These are phyloP conservation scores for Helostoma temminkii DNA, from an alignment of 2,797 vertebrate species.

Conservation along the genomic window DNA sequence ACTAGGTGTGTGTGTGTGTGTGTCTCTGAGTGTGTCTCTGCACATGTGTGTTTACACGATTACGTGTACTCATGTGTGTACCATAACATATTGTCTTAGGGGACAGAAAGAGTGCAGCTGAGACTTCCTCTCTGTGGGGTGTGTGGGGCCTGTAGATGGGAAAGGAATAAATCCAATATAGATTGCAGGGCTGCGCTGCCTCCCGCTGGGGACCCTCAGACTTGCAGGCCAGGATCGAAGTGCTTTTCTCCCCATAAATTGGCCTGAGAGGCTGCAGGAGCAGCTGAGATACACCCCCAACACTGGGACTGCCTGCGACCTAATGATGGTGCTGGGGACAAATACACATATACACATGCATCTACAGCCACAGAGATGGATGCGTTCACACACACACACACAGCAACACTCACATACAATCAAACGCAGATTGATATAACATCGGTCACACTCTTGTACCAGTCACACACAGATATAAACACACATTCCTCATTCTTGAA, in stretches of 20 bases:
- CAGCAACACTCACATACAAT: slow-evolving; percentile 43
- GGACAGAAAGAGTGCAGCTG: slow-evolving; percentile 71
- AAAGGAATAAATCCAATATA: slow-evolving; percentile 89
- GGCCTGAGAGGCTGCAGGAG: slow-evolving; percentile 75
- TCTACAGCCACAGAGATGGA: slow-evolving; percentile 29
- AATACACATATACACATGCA: slow-evolving; percentile 39
- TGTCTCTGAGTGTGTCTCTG: slow-evolving; percentile 52
- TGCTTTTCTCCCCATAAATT: slow-evolving; percentile 84
- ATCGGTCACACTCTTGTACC: slow-evolving; percentile 51
- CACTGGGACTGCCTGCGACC: slow-evolving; percentile 74
- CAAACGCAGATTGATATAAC: slow-evolving; percentile 61
- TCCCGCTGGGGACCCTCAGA: slow-evolving; percentile 83
- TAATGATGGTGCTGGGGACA: slow-evolving; percentile 77
- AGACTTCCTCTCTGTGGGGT: slow-evolving; percentile 84
- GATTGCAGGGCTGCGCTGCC: slow-evolving; percentile 85
- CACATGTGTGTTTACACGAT: slow-evolving; percentile 70
- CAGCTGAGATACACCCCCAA: slow-evolving; percentile 68
- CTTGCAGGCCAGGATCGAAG: slow-evolving; percentile 83
- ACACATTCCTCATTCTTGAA: slow-evolving; percentile 57
- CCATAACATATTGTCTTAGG: slow-evolving; percentile 81
- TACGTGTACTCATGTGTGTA: slow-evolving; percentile 76
- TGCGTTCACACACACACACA: slow-evolving; percentile 31
- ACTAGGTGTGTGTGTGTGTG: slow-evolving; percentile 62
- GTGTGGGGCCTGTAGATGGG: slow-evolving; percentile 81
- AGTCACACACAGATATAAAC: slow-evolving; percentile 65